These are phyloP conservation scores for Ectemnius continuus DNA, from an alignment of 2,888 invertebrate species.

Conservation along the genomic window DNA sequence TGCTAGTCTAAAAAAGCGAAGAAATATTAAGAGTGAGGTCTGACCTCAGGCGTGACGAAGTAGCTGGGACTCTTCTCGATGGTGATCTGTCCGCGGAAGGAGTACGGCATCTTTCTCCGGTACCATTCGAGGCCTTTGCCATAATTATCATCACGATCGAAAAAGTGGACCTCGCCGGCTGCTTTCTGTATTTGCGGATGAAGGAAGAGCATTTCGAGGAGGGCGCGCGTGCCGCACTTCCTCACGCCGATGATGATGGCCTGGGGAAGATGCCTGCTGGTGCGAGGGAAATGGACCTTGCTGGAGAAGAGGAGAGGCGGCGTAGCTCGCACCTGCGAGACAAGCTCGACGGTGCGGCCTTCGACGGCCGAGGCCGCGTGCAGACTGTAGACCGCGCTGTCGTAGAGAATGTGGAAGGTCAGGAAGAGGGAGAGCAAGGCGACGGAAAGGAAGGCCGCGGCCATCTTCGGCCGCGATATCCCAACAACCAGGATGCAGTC, in stretches of 20 bases:
- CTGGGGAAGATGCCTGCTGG: slow-evolving; percentile 84
- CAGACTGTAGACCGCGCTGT: slow-evolving; percentile 90
- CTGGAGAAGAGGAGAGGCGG: slow-evolving; percentile 77
- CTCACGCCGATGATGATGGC: slow-evolving; percentile 96
- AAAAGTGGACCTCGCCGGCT: slow-evolving; percentile 97
- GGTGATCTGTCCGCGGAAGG: slow-evolving; percentile 94
- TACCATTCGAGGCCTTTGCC: slow-evolving; percentile 97
- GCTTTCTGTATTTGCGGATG: slow-evolving; percentile 96
- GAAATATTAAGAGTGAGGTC: slow-evolving; percentile 51
- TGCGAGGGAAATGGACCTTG: slow-evolving; percentile 82
- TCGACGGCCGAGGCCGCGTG: slow-evolving; percentile 80
- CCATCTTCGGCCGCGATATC: slow-evolving; percentile 90
- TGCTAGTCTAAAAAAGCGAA: no score
- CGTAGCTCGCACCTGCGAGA: slow-evolving; percentile 77
- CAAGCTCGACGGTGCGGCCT: slow-evolving; percentile 67
- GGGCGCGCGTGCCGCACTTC: slow-evolving; percentile 97
- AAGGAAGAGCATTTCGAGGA: slow-evolving; percentile 96
- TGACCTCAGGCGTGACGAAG: slow-evolving; percentile 96
- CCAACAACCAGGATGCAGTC: slow-evolving; percentile 92
- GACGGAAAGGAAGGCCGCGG: slow-evolving; percentile 88
- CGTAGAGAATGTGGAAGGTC: slow-evolving; percentile 91
- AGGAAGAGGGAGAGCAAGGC: slow-evolving; percentile 90
- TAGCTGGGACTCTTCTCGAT: slow-evolving; percentile 99
- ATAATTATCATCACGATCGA: slow-evolving; percentile 96
- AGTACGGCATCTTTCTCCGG: slow-evolving; percentile 94